Percentiles rank a stretch among this genome's conserved stretches.
These are phyloP conservation scores for Nyctalus aviator DNA, from an alignment of 2,797 vertebrate genomes.

Conservation along the genomic window DNA sequence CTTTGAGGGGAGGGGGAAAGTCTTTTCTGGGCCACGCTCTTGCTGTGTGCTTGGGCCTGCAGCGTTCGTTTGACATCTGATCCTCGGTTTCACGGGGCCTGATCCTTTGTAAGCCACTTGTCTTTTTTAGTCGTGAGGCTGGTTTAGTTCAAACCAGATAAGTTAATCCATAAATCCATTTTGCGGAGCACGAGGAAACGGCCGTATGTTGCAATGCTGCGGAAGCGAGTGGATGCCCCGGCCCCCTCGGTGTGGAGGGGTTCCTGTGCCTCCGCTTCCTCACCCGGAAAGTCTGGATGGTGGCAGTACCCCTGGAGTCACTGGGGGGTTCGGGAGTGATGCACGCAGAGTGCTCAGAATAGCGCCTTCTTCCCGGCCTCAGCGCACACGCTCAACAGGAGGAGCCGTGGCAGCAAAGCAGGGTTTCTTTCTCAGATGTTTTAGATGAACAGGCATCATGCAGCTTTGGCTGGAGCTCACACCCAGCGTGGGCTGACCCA, in stretches of 20 bases:
- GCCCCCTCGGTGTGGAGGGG: not conserved
- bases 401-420: rapidly evolving
- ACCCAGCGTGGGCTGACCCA: not conserved
- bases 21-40: not conserved
- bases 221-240: not conserved
- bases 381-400: not conserved
- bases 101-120: not conserved
- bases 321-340: not conserved
- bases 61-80: not conserved
- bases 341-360: rapidly evolving
- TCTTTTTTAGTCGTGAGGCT: not conserved
- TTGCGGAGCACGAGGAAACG: not conserved
- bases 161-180: not conserved
- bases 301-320: not conserved
- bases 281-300: not conserved
- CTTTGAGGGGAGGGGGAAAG: not conserved
- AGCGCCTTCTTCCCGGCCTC: not conserved
- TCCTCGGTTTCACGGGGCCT: not conserved
- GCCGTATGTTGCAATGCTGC: not conserved
- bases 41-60: not conserved
- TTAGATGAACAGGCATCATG: not conserved
- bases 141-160: slow-evolving; percentile 56
- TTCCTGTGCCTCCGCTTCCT: not conserved
- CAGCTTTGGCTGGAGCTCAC: not conserved
- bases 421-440: not conserved